Conservation (phyloP, 1,140 invertebrate genomes). For the Drosophila ficusphila region DNA sequence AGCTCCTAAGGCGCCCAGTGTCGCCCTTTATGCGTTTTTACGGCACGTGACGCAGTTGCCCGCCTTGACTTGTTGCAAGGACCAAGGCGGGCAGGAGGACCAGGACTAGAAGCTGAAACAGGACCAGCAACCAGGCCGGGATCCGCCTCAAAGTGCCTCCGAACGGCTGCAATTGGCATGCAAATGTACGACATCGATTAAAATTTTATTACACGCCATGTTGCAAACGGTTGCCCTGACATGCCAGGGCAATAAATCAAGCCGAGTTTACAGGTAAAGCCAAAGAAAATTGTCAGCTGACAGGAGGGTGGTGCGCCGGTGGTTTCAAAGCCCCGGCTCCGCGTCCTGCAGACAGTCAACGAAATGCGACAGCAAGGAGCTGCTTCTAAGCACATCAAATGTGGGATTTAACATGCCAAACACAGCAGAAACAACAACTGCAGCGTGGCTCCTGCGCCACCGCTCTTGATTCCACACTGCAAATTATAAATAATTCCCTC, state of each 20-base stretch:
- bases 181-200: slow-evolving; percentile 83
- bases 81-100: not conserved
- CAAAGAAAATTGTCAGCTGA: slow-evolving; percentile 79
- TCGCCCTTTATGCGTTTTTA: slow-evolving; percentile 66
- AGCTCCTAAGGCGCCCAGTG: slow-evolving; percentile 40
- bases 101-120: too few species aligned
- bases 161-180: slow-evolving; percentile 78
- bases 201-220: slow-evolving; percentile 83
- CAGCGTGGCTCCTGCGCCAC: slow-evolving; percentile 11
- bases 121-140: slow-evolving; percentile 10
- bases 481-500: too few species aligned
- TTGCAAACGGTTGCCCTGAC: slow-evolving; percentile 52
- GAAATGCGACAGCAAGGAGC: slow-evolving; percentile 38
- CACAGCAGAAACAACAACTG: slow-evolving; percentile 43
- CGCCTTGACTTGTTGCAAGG: slow-evolving; percentile 46
- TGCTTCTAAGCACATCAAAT: slow-evolving; percentile 80
- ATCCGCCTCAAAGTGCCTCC: slow-evolving; percentile 41
- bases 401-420: slow-evolving; percentile 81
- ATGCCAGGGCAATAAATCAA: slow-evolving; percentile 74
- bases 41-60: slow-evolving; percentile 69
- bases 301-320: slow-evolving; percentile 2
- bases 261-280: slow-evolving; percentile 80
- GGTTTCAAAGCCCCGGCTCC: not conserved
- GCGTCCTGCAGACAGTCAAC: slow-evolving; percentile 34
- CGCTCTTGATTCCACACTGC: slow-evolving; percentile 17